Base-by-base conservation (phyloP, 2,888 invertebrate genomes). In the Dasypolia templi region DNA sequence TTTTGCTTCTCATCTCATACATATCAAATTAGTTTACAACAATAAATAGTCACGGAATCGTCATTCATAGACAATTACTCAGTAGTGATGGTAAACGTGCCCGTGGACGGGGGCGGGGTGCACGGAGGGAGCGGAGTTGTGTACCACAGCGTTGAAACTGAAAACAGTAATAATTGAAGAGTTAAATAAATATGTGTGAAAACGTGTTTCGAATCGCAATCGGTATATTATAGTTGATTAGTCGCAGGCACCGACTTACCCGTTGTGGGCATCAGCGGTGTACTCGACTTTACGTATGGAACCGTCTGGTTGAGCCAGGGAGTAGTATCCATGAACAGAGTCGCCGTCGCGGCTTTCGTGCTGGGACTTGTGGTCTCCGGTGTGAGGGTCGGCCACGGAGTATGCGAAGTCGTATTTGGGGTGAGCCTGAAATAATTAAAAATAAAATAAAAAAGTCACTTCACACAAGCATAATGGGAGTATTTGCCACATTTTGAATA, bases 301-400 rank as follows among this genome's bases (percentile, higher is more conserved):
- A 75, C 93, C 96, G 22, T 96, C 96, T 66, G 97, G 96, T 87
- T 97, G 96, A 80, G 95, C 94, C 70, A 97, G 92, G 58, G 96
- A 95, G 91, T 97, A 97, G 89, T 85, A 79, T 69, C 97, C 97
- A 89, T 96, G 96, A 69, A 97, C 97, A 69, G 93, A 92, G 89
- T 96, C 96, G 35, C 96, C 96, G 79, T 96, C 96, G 87, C 95
- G 94, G 83, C 91, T 91, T 89, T 97, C 97, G 87, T 96, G 95
- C 92, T 96, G 96, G 56, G 94, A 93, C 92, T 97, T 97, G 90
- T 96, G 95, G 92, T 97, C 97, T 39, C 97, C 97, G 79, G 96
- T 96, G 87, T 97, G 96, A 39, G 94, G 94, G 90, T 97, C 96
- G 73, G 95, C 91, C 74, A 97, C 96, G 78, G 96, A 96, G 91